Evolutionary conservation across 2,888 invertebrate genomes (phyloP).

Genomic region (Abrostola triplasia): DNA sequence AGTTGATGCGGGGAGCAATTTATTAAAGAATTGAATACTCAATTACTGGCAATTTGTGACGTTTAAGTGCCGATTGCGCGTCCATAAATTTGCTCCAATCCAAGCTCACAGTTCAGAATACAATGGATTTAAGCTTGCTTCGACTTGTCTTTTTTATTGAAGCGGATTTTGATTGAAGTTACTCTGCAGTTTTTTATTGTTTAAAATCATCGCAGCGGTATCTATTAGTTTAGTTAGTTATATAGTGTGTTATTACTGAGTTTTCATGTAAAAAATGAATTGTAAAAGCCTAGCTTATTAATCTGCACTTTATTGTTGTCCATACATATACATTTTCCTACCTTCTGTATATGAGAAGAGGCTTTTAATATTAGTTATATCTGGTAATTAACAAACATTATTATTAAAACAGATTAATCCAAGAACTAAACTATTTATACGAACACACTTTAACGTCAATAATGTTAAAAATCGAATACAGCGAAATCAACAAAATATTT

Average conservation of each 20-base stretch:
- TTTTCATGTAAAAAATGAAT: no score
- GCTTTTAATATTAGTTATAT: no score
- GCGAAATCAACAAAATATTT: conserved; percentile 40
- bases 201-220: neutral
- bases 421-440: conserved; percentile 25
- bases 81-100: conserved; percentile 62
- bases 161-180: neutral
- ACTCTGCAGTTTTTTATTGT: no score
- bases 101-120: conserved; percentile 16
- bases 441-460: conserved; percentile 25
- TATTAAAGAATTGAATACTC: conserved; percentile 84
- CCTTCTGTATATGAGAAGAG: no score
- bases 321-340: no score
- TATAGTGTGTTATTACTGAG: no score
- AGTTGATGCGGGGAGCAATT: conserved; percentile 72
- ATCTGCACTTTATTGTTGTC: no score
- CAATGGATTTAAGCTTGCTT: conserved; percentile 31
- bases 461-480: conserved; percentile 30
- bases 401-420: no score
- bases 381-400: no score
- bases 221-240: no score
- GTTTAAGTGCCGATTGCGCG: conserved; percentile 77
- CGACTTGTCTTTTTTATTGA: conserved; percentile 11
- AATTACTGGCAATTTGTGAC: conserved; percentile 78
- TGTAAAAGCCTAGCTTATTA: no score